Percentiles rank a stretch among this genome's conserved stretches.
Conservation (phyloP, 2,113 vertebrate species). For the Manacus vitellinus region DNA sequence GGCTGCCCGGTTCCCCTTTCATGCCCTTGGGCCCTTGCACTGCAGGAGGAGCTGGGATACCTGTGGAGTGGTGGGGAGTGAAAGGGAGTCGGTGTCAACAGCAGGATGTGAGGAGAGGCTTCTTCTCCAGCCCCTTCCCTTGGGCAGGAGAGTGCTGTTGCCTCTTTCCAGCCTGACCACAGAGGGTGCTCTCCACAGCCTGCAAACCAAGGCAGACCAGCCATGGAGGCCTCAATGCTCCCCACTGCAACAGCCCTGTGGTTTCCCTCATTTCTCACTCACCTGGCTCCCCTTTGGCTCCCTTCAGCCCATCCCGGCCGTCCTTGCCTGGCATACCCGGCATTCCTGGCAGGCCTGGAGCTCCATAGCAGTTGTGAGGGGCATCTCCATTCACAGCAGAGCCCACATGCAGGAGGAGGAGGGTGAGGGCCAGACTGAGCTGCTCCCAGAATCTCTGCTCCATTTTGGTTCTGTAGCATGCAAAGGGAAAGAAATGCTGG, state of each 20-base stretch:
- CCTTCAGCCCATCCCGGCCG: slow-evolving; percentile 80
- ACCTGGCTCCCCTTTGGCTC: slow-evolving; percentile 81
- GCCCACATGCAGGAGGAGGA: slow-evolving; percentile 26
- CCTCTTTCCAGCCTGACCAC: not conserved
- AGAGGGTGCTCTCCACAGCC: not conserved
- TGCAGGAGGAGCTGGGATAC: slow-evolving; percentile 40
- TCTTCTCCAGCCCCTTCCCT: not conserved
- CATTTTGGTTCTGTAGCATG: slow-evolving; percentile 1
- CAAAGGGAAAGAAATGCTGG: not conserved
- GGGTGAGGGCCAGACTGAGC: not conserved
- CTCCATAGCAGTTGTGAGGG: slow-evolving; percentile 53
- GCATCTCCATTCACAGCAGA: not conserved
- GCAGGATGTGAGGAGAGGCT: not conserved
- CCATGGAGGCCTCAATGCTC: fast-evolving
- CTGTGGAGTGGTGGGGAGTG: slow-evolving; percentile 18
- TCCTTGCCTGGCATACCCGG: slow-evolving; percentile 83
- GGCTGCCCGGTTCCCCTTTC: slow-evolving; percentile 59
- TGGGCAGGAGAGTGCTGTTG: not conserved
- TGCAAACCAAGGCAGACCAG: not conserved
- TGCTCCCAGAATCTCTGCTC: not conserved
- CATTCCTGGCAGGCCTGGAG: slow-evolving; percentile 80
- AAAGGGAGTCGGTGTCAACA: not conserved
- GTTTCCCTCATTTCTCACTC: not conserved
- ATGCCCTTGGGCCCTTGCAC: slow-evolving; percentile 68
- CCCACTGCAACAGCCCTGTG: not conserved